These are phyloP conservation scores for Drosophila punjabiensis DNA, from an alignment of 1,140 invertebrate genomes.

Conservation along the genomic window DNA sequence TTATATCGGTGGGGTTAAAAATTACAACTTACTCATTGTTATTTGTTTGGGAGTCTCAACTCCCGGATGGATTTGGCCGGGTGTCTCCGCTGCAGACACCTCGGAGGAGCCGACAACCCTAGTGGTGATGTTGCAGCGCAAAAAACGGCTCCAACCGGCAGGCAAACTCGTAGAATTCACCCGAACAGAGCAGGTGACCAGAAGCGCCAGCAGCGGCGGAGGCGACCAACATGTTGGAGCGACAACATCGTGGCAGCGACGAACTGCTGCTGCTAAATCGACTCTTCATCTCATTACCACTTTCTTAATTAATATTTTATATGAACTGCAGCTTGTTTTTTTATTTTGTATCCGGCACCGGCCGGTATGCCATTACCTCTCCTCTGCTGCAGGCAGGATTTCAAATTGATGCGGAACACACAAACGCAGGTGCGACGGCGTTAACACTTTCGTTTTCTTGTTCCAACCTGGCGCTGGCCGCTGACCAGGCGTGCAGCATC, in stretches of 20 bases:
- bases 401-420: no score
- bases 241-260: not conserved
- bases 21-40: not conserved
- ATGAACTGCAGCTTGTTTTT: not conserved
- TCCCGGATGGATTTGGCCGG: not conserved
- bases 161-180: conserved; percentile 84
- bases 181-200: conserved; percentile 77
- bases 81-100: conserved; percentile 34
- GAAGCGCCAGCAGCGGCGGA: conserved; percentile 21
- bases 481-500: conserved; percentile 77
- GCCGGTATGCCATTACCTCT: no score
- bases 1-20: not conserved
- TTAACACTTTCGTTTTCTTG: conserved; percentile 85
- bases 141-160: conserved; percentile 36
- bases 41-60: not conserved
- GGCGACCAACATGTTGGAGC: conserved; percentile 67
- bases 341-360: no score
- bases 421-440: no score
- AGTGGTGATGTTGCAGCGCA: conserved; percentile 1
- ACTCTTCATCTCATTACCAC: no score
- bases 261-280: no score
- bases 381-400: no score
- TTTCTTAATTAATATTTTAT: not conserved
- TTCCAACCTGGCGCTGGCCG: conserved; percentile 85
- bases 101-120: conserved; percentile 53